phyloP scores from a whole-genome alignment of 2,797 vertebrate species.

The Aulostomus chinensis region DNA sequence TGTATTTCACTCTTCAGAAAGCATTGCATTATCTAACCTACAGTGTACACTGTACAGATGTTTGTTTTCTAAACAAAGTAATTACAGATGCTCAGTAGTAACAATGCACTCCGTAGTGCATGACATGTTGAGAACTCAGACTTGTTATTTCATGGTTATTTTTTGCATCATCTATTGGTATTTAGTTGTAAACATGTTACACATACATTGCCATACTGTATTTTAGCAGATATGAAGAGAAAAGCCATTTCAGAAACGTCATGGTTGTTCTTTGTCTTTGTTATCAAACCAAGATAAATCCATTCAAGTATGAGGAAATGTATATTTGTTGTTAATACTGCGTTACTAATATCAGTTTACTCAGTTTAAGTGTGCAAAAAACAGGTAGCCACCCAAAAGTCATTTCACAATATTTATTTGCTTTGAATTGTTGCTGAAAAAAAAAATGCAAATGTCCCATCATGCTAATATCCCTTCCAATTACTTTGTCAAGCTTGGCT shows the following conservation, averaged over 20 bases:
- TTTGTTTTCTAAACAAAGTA: too few species aligned
- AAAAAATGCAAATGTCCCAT: conserved; percentile 61
- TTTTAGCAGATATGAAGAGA: neutral
- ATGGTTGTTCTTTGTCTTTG: neutral
- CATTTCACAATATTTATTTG: conserved; percentile 49
- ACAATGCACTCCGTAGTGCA: too few species aligned
- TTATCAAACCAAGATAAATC: neutral
- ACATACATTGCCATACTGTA: neutral
- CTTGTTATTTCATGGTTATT: too few species aligned
- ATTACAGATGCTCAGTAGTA: too few species aligned
- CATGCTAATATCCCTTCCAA: conserved; percentile 63
- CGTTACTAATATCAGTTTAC: neutral
- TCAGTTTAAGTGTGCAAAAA: neutral
- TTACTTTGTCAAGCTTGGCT: conserved; percentile 74
- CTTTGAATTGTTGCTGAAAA: conserved; percentile 58
- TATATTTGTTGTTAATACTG: neutral
- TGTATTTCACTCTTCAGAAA: too few species aligned
- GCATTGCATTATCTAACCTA: too few species aligned
- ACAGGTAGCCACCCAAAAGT: conserved; percentile 27
- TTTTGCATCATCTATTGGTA: neutral
- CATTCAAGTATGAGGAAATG: neutral
- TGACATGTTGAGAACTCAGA: neutral
- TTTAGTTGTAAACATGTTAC: neutral
- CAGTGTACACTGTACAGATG: too few species aligned
- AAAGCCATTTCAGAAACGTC: neutral